Conservation (phyloP, 1,140 invertebrate species). For the Tetragonula clypearis region DNA sequence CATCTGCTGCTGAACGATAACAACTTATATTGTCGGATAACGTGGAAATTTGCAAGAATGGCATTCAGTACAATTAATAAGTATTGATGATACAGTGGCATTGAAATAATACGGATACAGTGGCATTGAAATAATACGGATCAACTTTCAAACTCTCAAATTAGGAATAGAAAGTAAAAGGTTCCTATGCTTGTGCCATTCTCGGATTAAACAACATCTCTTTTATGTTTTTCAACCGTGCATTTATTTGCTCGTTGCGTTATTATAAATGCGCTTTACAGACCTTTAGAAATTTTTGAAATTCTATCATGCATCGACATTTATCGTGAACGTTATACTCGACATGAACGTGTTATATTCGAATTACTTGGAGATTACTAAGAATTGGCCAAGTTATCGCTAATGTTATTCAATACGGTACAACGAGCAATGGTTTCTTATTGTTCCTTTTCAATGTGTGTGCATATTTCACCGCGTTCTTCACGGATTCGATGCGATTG, state of each 20-base stretch:
- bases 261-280: not conserved
- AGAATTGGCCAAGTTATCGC: not conserved
- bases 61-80: not conserved
- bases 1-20: not conserved
- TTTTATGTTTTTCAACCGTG: not conserved
- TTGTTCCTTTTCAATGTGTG: not conserved
- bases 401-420: slow-evolving; percentile 21
- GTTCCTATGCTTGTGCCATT: not conserved
- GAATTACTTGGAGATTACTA: not conserved
- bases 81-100: not conserved
- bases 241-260: not conserved
- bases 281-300: not conserved
- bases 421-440: not conserved
- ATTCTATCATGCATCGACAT: not conserved
- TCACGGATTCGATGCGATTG: not conserved
- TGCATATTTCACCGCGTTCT: not conserved
- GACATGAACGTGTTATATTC: not conserved
- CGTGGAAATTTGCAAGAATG: not conserved
- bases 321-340: not conserved
- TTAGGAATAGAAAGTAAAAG: slow-evolving; percentile 19
- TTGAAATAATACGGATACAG: not conserved
- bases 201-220: not conserved
- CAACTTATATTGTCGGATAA: not conserved
- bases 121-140: not conserved
- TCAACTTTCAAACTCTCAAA: slow-evolving; percentile 2